Evolutionary conservation across 2,888 invertebrate genomes (phyloP).

Genomic region (Drosophila macrospina): DNA sequence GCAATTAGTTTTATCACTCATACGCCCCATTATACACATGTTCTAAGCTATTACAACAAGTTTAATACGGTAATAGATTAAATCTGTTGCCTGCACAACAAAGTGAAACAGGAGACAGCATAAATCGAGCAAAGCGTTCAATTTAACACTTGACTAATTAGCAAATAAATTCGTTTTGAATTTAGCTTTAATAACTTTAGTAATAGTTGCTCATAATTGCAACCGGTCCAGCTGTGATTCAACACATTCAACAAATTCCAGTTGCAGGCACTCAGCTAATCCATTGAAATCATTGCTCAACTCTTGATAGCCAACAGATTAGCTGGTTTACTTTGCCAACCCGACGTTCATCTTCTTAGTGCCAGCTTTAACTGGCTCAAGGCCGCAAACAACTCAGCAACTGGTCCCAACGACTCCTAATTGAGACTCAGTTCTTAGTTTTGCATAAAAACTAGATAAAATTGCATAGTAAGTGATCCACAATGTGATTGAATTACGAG

Average conservation of each 20-base stretch:
- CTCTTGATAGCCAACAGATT: conserved; percentile 27
- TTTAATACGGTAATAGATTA: conserved; percentile 20
- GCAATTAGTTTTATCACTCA: conserved; percentile 2
- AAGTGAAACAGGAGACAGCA: conserved; percentile 29
- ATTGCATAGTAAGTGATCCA: conserved; percentile 37
- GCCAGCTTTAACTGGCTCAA: conserved; percentile 39
- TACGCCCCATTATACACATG: conserved; percentile 19
- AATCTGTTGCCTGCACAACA: conserved; percentile 1
- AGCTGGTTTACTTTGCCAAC: conserved; percentile 17
- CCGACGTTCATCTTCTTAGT: conserved; percentile 46
- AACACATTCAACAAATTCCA: conserved; percentile 13
- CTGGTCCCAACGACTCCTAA: conserved; percentile 44
- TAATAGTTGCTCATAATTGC: conserved; percentile 53
- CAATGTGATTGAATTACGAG: conserved; percentile 42
- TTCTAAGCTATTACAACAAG: conserved; percentile 10
- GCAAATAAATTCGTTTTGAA: conserved; percentile 56
- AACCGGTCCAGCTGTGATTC: conserved; percentile 32
- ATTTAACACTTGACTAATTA: conserved; percentile 31
- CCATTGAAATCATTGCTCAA: conserved; percentile 44
- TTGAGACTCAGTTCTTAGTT: conserved; percentile 44
- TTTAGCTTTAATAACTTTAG: conserved; percentile 55
- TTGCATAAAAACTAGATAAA: conserved; percentile 32
- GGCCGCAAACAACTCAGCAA: conserved; percentile 31
- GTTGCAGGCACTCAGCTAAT: conserved; percentile 33
- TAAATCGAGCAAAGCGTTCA: conserved; percentile 45